phyloP scores from a whole-genome alignment of 2,113 vertebrate species.

The Lampris megalopsis region DNA sequence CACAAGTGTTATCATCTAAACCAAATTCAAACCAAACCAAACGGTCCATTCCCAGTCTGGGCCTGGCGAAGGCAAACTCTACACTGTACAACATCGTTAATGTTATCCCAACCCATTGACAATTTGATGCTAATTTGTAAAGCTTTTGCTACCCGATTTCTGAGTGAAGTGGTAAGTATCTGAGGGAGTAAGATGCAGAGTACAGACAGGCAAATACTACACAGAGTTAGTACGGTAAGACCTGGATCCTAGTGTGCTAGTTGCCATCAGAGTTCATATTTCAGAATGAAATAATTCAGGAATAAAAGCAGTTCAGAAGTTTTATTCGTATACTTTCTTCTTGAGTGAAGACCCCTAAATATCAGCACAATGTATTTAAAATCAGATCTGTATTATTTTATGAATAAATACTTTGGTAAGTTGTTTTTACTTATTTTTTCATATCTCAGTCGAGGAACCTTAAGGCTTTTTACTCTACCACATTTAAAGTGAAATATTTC shows the following conservation, averaged over 20 bases:
- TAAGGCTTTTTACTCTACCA: not conserved
- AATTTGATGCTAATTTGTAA: conserved; percentile 60
- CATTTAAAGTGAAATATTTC: not conserved
- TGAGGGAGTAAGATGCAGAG: conserved; percentile 12
- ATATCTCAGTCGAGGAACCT: not conserved
- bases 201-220: no score
- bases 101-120: conserved; percentile 56
- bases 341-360: no score
- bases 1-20: not conserved
- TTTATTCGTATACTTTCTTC: no score
- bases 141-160: conserved; percentile 45
- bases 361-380: no score
- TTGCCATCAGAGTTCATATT: no score
- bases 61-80: conserved; percentile 45
- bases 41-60: conserved; percentile 46
- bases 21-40: conserved; percentile 21
- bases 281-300: no score
- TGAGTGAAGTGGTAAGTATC: conserved; percentile 3
- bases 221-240: no score
- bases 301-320: no score
- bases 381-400: no score
- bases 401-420: no score
- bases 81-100: conserved; percentile 48
- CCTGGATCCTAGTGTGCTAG: no score
- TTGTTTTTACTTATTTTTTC: no score